These are phyloP conservation scores for Xyrichtys novacula DNA, from an alignment of 2,797 vertebrate genomes.

Conservation along the genomic window DNA sequence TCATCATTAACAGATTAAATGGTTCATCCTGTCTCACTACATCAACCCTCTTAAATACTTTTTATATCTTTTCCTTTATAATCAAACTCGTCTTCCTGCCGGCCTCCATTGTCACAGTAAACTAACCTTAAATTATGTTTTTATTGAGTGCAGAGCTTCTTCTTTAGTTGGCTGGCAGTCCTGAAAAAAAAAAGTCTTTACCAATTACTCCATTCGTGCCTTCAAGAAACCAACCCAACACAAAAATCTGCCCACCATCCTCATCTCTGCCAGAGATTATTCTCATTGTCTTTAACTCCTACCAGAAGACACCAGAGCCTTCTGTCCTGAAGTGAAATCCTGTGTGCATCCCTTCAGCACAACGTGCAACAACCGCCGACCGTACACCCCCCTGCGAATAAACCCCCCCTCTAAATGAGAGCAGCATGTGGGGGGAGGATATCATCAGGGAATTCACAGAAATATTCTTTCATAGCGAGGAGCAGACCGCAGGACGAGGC, in stretches of 20 bases:
- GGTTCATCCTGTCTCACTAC: too few species aligned
- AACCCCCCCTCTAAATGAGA: conserved; percentile 65
- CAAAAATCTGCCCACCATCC: conserved; percentile 8
- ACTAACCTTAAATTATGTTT: too few species aligned
- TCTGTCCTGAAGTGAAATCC: conserved; percentile 51
- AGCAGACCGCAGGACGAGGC: conserved; percentile 75
- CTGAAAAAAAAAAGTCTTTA: neutral
- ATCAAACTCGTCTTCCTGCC: too few species aligned
- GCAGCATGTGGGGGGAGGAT: conserved; percentile 57
- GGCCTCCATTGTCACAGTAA: too few species aligned
- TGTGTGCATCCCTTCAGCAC: conserved; percentile 33
- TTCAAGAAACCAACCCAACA: neutral
- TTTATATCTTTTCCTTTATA: too few species aligned
- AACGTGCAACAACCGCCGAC: conserved; percentile 54
- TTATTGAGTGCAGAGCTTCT: neutral
- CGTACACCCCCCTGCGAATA: neutral
- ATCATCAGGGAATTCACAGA: conserved; percentile 71
- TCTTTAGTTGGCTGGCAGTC: neutral
- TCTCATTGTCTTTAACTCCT: conserved; percentile 14
- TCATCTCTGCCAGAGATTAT: conserved; percentile 36
- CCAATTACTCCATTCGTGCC: neutral
- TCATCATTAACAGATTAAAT: too few species aligned
- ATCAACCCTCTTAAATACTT: too few species aligned
- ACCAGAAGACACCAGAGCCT: conserved; percentile 38
- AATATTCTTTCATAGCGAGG: conserved; percentile 76